Conservation (phyloP, 2,888 invertebrate genomes). For the Dioctria rufipes region DNA sequence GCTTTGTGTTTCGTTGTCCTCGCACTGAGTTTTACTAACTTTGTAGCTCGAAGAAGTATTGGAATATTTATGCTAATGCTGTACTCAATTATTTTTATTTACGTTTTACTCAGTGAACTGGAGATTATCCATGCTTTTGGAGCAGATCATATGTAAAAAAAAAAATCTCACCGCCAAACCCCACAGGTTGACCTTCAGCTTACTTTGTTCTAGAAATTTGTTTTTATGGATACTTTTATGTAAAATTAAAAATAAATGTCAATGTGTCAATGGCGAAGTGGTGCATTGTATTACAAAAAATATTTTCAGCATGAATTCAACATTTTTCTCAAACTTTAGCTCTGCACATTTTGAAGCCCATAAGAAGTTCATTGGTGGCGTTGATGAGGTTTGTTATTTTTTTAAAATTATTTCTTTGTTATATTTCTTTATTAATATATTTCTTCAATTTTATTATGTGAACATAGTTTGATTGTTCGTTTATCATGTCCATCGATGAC, state of each 20-base stretch:
- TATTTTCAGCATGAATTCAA: neutral
- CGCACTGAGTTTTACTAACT: conserved; percentile 71
- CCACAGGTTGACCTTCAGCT: neutral
- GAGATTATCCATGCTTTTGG: conserved; percentile 69
- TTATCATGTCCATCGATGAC: neutral
- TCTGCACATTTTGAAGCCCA: conserved; percentile 3
- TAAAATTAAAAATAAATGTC: too few species aligned
- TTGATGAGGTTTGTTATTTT: neutral
- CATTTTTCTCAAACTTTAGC: neutral
- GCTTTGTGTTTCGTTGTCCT: conserved; percentile 71
- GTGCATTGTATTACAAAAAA: too few species aligned
- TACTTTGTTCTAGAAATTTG: neutral
- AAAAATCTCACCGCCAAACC: neutral
- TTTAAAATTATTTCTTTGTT: neutral
- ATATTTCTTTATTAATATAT: too few species aligned
- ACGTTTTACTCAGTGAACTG: conserved; percentile 73
- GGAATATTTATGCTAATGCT: conserved; percentile 71
- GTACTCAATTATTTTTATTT: conserved; percentile 72
- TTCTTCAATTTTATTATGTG: too few species aligned
- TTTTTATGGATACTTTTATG: neutral
- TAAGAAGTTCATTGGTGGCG: neutral
- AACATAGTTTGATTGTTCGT: neutral
- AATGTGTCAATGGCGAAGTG: too few species aligned
- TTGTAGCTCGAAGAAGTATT: conserved; percentile 71
- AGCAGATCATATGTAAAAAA: conserved; percentile 64